Evolutionary conservation across 1,140 invertebrate species (phyloP), one percentile per base, ranked within the genome.

Genomic region (Hylyphantes graminicola): DNA sequence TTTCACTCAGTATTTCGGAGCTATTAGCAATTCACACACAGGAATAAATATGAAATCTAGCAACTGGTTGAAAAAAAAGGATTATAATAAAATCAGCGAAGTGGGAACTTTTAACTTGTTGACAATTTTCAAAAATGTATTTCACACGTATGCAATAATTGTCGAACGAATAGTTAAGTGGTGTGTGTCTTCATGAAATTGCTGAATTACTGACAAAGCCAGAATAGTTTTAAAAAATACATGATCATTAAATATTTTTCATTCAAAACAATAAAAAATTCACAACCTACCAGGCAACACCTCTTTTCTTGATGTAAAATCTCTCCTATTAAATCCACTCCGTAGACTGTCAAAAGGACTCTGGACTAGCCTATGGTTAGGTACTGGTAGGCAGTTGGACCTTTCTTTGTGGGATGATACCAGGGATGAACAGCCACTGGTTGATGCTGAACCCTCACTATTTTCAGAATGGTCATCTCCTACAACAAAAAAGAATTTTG

Each of bases 381-480:
- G 54, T 63, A 54, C 15, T 2, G 35, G 35, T 67, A 81, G 17
- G 17, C 67, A 73, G 48, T 64, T 81, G 53, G 51, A 21, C 21
- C 80, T 74, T n/a, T 78, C 76, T 74, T 85, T 73, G 48, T 80
- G 76, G 35, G 84, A 85, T n/a, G 84, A 85, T 53, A 85, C 76
- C 9, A 85, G 51, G 13, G 84, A 85, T 17, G 84, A 85, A 57
- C 84, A 85, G 13, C 84, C 84, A 85, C 84, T 85, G 15, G 84
- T 85, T 17, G 84, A 85, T 64, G 76, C 84, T 63, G 84, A 85
- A 15, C 70, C 84, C 50, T 85, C 84, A 74, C 84, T 85, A 7
- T 85, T 85, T 64, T 85, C 84, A 51, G 84, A 85, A 64, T 85
- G 84, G 67, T 85, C 84, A 80, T 85, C 84, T 51, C 84, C 84